These are phyloP conservation scores for Drosophila nikananu DNA, from an alignment of 1,140 invertebrate genomes.

Conservation along the genomic window DNA sequence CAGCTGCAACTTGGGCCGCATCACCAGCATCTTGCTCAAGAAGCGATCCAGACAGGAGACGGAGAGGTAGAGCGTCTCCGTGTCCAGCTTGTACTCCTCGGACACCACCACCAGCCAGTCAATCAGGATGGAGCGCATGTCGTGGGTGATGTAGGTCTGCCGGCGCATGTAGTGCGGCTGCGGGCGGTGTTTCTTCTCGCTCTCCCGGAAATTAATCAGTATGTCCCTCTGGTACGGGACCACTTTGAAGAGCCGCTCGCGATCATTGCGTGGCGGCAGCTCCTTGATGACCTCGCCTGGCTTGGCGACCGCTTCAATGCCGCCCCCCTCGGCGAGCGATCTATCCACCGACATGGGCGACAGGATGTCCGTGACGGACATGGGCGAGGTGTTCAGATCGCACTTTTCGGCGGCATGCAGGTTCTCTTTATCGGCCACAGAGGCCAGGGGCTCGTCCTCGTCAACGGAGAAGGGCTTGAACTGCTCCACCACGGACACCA, in stretches of 20 bases:
- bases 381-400: conserved; percentile 74
- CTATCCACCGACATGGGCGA: conserved; percentile 83
- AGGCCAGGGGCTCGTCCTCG: conserved; percentile 86
- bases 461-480: conserved; percentile 91
- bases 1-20: conserved; percentile 95
- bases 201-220: conserved; percentile 89
- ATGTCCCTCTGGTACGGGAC: conserved; percentile 92
- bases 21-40: conserved; percentile 96
- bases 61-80: conserved; percentile 95
- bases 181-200: conserved; percentile 88
- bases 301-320: conserved; percentile 12
- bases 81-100: conserved; percentile 95
- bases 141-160: conserved; percentile 94
- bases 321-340: conserved; percentile 43
- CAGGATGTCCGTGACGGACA: conserved; percentile 82
- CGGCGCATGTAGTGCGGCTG: conserved; percentile 96
- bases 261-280: conserved; percentile 57
- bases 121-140: conserved; percentile 95
- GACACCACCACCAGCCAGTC: conserved; percentile 98
- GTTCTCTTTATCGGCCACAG: conserved; percentile 65
- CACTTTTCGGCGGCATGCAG: conserved; percentile 25
- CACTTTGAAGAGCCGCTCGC: conserved; percentile 88
- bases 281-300: conserved; percentile 15
- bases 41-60: conserved; percentile 97
- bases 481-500: conserved; percentile 87